Evolutionary conservation across 2,888 invertebrate species (phyloP).

Genomic region (Plagiodera versicolora): DNA sequence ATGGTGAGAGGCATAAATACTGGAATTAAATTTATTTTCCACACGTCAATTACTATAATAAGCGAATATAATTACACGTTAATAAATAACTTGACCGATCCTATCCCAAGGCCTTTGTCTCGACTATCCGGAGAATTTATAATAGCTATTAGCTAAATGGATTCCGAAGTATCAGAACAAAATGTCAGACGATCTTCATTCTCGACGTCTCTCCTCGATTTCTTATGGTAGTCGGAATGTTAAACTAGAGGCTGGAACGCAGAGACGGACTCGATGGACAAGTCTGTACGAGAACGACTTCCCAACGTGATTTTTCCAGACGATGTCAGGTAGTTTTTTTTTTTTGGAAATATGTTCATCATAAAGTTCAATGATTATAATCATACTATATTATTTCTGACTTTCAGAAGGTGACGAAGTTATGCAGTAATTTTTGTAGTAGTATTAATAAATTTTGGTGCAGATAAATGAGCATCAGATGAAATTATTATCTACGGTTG

Average conservation of each 20-base stretch:
- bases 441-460: no score
- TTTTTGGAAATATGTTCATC: no score
- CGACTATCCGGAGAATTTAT: slow-evolving; percentile 25
- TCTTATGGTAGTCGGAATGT: slow-evolving; percentile 10
- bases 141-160: slow-evolving; percentile 21
- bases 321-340: no score
- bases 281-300: no score
- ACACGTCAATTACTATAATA: slow-evolving; percentile 8
- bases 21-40: slow-evolving; percentile 7
- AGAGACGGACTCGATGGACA: background rate
- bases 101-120: slow-evolving; percentile 3
- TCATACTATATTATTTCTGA: no score
- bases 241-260: slow-evolving; percentile 1
- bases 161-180: slow-evolving; percentile 7
- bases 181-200: slow-evolving; percentile 14
- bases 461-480: no score
- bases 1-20: slow-evolving; percentile 2
- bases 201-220: slow-evolving; percentile 6
- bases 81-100: slow-evolving; percentile 6
- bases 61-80: slow-evolving; percentile 8
- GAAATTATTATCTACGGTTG: no score
- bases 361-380: no score
- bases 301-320: no score
- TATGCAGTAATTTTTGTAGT: no score
- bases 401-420: no score